These are phyloP conservation scores for Neuroscelio doddi DNA, from an alignment of 2,888 invertebrate genomes.

Conservation along the genomic window DNA sequence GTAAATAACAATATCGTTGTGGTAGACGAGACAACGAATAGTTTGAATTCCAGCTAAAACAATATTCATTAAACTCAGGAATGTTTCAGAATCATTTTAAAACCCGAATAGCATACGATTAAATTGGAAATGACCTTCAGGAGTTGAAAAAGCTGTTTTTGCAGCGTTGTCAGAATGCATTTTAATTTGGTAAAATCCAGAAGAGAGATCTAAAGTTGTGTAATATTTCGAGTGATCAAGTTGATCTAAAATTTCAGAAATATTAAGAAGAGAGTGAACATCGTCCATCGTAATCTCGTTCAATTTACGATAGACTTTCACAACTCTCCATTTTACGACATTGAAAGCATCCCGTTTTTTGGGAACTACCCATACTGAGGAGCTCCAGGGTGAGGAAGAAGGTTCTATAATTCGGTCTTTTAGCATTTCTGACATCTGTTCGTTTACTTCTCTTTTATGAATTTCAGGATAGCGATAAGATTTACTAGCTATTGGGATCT, in stretches of 20 bases:
- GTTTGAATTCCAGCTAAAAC: conserved; percentile 50
- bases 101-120: conserved; percentile 64
- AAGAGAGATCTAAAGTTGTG: conserved; percentile 52
- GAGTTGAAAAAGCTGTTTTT: too few species aligned
- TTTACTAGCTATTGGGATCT: conserved; percentile 32
- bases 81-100: conserved; percentile 55
- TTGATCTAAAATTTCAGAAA: conserved; percentile 55
- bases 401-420: conserved; percentile 50
- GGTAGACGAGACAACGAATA: conserved; percentile 50
- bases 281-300: conserved; percentile 56
- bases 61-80: conserved; percentile 57
- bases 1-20: conserved; percentile 33
- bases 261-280: conserved; percentile 56
- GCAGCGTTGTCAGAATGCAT: too few species aligned
- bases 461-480: conserved; percentile 32
- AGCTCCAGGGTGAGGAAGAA: conserved; percentile 59
- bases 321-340: conserved; percentile 20
- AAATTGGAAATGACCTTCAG: too few species aligned
- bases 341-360: conserved; percentile 57
- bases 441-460: conserved; percentile 18
- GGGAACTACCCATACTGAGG: conserved; percentile 61
- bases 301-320: conserved; percentile 46
- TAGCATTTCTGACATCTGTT: conserved; percentile 50
- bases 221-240: conserved; percentile 50
- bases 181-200: conserved; percentile 56